Evolutionary conservation across 2,888 invertebrate genomes (phyloP).

Genomic region (Phoronis australis): DNA sequence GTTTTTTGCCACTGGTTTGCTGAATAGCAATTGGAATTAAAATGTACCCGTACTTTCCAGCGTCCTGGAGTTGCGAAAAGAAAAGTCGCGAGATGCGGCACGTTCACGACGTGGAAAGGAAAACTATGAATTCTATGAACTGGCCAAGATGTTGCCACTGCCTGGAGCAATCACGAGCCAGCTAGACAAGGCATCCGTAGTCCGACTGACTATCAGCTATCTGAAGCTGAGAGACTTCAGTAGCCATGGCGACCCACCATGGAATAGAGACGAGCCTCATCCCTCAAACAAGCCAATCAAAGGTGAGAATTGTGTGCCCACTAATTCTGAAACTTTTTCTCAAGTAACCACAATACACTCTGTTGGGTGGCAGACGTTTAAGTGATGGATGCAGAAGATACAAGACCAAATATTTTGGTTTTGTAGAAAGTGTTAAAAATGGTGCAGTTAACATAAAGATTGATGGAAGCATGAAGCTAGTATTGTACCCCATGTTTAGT

Average conservation of each 20-base stretch:
- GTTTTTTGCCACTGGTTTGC: too few relatives aligned
- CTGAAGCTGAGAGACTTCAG: slow-evolving; percentile 95
- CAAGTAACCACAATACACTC: too few relatives aligned
- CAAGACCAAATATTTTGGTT: too few relatives aligned
- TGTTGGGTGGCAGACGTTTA: too few relatives aligned
- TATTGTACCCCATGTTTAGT: too few relatives aligned
- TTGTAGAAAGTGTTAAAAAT: too few relatives aligned
- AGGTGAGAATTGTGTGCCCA: slow-evolving; percentile 20
- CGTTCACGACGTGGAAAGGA: slow-evolving; percentile 90
- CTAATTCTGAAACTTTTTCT: too few relatives aligned
- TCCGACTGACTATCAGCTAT: slow-evolving; percentile 90
- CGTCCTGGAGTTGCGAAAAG: slow-evolving; percentile 61
- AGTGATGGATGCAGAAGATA: too few relatives aligned
- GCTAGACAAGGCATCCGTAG: slow-evolving; percentile 94
- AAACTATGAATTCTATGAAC: slow-evolving; percentile 91
- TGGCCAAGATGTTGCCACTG: slow-evolving; percentile 87
- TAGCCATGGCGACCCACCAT: slow-evolving; percentile 91
- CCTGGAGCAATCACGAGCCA: slow-evolving; percentile 92
- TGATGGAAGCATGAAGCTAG: too few relatives aligned
- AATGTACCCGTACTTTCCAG: too few relatives aligned
- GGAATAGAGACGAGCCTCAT: slow-evolving; percentile 59
- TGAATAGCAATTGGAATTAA: too few relatives aligned
- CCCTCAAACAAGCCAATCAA: slow-evolving; percentile 11
- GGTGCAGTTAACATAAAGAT: too few relatives aligned
- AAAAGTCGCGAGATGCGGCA: slow-evolving; percentile 97